Evolutionary conservation across 2,113 vertebrate species (phyloP), one percentile per base, ranked within the genome.

Genomic region (Coreoperca whiteheadi): DNA sequence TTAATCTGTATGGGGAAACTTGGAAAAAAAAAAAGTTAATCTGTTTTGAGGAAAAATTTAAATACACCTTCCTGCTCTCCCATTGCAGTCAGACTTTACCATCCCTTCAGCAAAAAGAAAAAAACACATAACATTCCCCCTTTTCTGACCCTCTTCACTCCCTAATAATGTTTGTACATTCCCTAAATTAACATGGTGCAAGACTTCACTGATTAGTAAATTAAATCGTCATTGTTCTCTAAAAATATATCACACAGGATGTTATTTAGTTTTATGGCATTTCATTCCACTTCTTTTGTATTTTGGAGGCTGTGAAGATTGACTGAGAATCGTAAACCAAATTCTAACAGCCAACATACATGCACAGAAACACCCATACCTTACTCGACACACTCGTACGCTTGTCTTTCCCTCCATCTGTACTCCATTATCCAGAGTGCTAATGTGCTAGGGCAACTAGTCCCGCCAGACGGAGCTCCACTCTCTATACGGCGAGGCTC

Each of bases 371-470:
- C 30, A 37, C 67, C 21, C 32, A 65, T 32, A 72, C 23, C 5
- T n/a, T 25, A 14, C 46, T 25, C 11, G 3, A 74, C 74, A 71
- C 48, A 83, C 59, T 23, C 5, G 10, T 54, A 20, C 16, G 10
- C 4, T 73, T 37, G 16, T 41, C 57, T 57, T 21, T 72, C 39
- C 16, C 16, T 53, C 48, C 90, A 89, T 86, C 87, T 93, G 92
- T 56, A 18, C 70, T 84, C 70, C 39, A 63, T 93, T 84, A 82
- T 21, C 34, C 53, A 39, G 11, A 73, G 43, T 66, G 79, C 56
- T 85, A 74, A 83, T 81, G 78, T 79, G 50, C 51, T 2, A 41
- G 66, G 72, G 53, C 41, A 37, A 59, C 39, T 51, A 12, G 57
- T 25, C 48, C 43, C 28, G 66, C 69, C 81, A 83, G 51, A 79